Percentiles rank a stretch among this genome's conserved stretches.
These are phyloP conservation scores for Toxotes jaculatrix DNA, from an alignment of 2,113 vertebrate genomes.

Conservation along the genomic window DNA sequence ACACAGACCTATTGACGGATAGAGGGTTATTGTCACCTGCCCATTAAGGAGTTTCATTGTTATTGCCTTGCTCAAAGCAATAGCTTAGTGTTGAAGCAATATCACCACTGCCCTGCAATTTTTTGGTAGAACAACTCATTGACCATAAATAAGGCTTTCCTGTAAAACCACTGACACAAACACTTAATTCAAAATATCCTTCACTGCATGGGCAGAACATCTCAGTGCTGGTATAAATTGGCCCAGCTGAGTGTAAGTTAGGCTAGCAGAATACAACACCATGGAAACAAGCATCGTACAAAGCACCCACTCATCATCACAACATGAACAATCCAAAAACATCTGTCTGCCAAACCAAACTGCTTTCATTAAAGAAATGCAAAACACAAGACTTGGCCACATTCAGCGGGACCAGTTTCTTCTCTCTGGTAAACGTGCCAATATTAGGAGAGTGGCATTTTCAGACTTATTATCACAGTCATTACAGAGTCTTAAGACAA, in stretches of 20 bases:
- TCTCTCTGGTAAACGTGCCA: conserved; percentile 44
- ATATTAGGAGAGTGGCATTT: conserved; percentile 39
- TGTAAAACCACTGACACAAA: background rate
- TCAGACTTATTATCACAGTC: conserved; percentile 52
- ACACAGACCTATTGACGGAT: conserved; percentile 31
- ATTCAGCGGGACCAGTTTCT: conserved; percentile 24
- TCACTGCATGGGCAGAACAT: conserved; percentile 19
- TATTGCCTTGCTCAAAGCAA: conserved; percentile 46
- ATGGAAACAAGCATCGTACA: conserved; percentile 42
- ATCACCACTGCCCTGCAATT: background rate
- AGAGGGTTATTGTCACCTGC: conserved; percentile 52
- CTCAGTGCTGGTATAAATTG: conserved; percentile 16
- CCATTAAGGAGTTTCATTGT: conserved; percentile 45
- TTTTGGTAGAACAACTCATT: background rate
- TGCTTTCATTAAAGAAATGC: conserved; percentile 50
- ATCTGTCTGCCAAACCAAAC: conserved; percentile 51
- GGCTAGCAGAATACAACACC: conserved; percentile 25
- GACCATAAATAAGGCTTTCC: conserved; percentile 20
- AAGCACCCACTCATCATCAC: conserved; percentile 48
- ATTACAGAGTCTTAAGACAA: conserved; percentile 53
- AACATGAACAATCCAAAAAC: conserved; percentile 23
- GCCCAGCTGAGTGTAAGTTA: conserved; percentile 29
- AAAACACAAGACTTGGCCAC: conserved; percentile 45
- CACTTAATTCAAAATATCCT: conserved; percentile 23
- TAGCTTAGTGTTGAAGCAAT: conserved; percentile 19